Evolutionary conservation across 2,113 vertebrate genomes (phyloP), one percentile per base, ranked within the genome.

Genomic region (Euleptes europaea): DNA sequence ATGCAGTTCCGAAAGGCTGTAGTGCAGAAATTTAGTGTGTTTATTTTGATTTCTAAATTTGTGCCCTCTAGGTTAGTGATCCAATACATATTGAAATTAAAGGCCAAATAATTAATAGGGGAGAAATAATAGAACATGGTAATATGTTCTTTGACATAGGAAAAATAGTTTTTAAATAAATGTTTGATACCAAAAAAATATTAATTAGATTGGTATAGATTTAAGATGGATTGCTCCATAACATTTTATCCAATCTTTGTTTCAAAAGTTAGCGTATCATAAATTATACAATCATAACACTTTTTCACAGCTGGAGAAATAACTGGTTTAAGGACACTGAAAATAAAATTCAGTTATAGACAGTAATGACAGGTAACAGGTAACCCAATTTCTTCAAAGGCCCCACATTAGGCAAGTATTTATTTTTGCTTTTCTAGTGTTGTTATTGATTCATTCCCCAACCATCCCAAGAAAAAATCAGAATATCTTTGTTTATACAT

Each of bases 21-120:
- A 33, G 3, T 71, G 82, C 38, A 73, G 70, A 74, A 71, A 87
- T 66, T 35, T 1, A 26, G 12, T 9, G 0, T 1, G 7, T 51
- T 76, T 7, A 86, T 83, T 86, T 85, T 42, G 77, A 38, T 44
- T 49, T 60, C 65, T 86, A 47, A n/a, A 44, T 67, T 31, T 80
- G 63, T 54, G 66, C 47, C n/a, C 8, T 63, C 33, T 44, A 35
- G 2, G 14, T 57, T 23, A 13, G 67, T 11, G 23, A 51, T 57
- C n/a, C 13, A 60, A 44, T 75, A 49, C 21, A 19, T 33, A 4
- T 38, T 71, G 35, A 40, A 71, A 38, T 23, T 21, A 71, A 23
- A 40, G n/a, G n/a, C 14, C 35, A 35, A 67, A 70, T 14, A n/a
- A 38, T 38, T 38, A 19, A 38, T 6, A 70, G 28, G 57, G 57